Evolutionary conservation across 2,113 vertebrate genomes (phyloP).

Genomic region (Calonectris borealis): DNA sequence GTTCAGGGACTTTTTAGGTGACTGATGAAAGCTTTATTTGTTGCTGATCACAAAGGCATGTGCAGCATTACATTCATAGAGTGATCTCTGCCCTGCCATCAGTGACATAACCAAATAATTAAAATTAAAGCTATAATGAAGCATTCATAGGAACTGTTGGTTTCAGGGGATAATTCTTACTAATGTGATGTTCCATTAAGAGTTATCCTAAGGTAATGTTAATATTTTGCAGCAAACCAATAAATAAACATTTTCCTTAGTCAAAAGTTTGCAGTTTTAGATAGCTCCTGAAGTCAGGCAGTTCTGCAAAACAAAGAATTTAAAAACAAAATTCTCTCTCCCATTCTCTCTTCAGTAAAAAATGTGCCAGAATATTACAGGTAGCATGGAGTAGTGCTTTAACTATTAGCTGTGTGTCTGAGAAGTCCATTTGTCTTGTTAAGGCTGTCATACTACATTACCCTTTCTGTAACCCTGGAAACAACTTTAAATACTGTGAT

Average conservation of each 20-base stretch:
- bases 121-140: not conserved
- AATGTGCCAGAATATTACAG: not conserved
- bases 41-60: not conserved
- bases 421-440: slow-evolving; percentile 30
- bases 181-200: not conserved
- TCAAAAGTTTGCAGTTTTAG: not conserved
- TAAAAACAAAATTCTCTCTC: not conserved
- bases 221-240: not conserved
- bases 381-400: not conserved
- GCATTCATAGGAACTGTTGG: not conserved
- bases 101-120: not conserved
- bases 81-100: not conserved
- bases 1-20: not conserved
- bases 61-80: not conserved
- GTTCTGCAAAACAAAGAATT: not conserved
- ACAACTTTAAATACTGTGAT: not conserved
- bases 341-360: not conserved
- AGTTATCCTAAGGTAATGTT: not conserved
- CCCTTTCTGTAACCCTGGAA: slow-evolving; percentile 27
- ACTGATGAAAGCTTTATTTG: not conserved
- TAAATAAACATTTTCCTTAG: not conserved
- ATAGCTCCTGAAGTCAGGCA: not conserved
- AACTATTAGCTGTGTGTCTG: not conserved
- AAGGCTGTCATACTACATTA: not conserved
- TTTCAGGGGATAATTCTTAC: not conserved